Evolutionary conservation across 2,888 invertebrate genomes (phyloP).

Genomic region (Alitta virens): DNA sequence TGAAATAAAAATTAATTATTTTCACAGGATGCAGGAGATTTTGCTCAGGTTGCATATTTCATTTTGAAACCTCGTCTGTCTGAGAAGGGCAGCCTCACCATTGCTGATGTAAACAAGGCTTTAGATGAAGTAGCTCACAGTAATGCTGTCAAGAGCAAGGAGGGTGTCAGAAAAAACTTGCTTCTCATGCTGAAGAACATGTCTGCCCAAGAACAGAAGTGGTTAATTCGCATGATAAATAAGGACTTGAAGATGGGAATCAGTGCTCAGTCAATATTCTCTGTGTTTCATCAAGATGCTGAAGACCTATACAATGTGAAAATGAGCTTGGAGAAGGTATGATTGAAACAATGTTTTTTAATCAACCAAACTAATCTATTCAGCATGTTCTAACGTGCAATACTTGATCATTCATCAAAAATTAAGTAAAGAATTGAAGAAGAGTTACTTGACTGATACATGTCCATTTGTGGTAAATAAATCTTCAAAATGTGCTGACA

Average conservation of each 20-base stretch:
- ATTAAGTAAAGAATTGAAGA: too few species aligned
- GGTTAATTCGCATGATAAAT: conserved; percentile 84
- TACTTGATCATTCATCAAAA: too few species aligned
- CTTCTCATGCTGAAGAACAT: conserved; percentile 68
- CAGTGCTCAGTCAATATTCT: conserved; percentile 70
- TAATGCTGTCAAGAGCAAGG: conserved; percentile 62
- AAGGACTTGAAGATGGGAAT: conserved; percentile 79
- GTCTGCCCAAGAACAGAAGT: conserved; percentile 78
- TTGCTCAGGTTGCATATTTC: conserved; percentile 75
- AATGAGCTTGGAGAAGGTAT: conserved; percentile 69
- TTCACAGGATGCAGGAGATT: conserved; percentile 66
- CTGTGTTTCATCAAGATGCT: conserved; percentile 77
- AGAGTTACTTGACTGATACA: too few species aligned
- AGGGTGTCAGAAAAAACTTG: conserved; percentile 64
- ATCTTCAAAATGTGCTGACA: too few species aligned
- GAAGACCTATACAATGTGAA: conserved; percentile 72
- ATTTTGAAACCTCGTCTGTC: conserved; percentile 65
- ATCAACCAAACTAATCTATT: too few species aligned
- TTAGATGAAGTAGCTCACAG: conserved; percentile 74
- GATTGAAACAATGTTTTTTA: too few species aligned
- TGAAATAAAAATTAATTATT: too few species aligned
- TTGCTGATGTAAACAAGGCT: conserved; percentile 72
- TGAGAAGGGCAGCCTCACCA: conserved; percentile 62
- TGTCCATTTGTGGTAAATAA: too few species aligned
- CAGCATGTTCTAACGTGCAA: too few species aligned